Conservation (phyloP, 2,888 invertebrate species). For the Acronicta psi region DNA sequence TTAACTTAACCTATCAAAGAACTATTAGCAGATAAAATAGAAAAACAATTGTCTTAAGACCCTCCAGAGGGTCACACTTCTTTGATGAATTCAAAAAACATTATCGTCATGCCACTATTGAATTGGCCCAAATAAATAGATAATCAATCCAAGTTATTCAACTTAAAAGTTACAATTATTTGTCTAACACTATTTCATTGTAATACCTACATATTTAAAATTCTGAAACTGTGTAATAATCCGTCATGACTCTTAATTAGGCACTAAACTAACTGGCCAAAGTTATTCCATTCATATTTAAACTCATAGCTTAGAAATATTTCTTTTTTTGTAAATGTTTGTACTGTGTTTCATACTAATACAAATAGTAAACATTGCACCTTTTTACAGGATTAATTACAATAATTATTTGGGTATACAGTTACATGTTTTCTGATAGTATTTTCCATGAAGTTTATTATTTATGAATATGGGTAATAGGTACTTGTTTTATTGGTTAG, state of each 20-base stretch:
- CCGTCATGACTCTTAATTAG: background rate
- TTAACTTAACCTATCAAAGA: background rate
- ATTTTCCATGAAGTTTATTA: too few relatives aligned
- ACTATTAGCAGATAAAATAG: background rate
- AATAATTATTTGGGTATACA: too few relatives aligned
- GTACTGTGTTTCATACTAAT: background rate
- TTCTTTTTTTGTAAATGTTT: background rate
- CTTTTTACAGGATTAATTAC: too few relatives aligned
- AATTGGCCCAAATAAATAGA: background rate
- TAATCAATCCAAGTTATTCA: background rate
- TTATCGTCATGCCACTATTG: background rate
- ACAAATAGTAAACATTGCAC: too few relatives aligned
- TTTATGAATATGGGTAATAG: too few relatives aligned
- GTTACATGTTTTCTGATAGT: too few relatives aligned
- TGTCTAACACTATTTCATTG: background rate
- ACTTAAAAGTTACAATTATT: background rate
- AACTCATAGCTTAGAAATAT: background rate
- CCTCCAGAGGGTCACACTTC: too few relatives aligned
- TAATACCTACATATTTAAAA: background rate
- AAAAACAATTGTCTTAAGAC: too few relatives aligned
- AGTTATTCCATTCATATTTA: conserved; percentile 1
- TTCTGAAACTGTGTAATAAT: background rate
- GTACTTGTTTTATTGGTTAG: too few relatives aligned
- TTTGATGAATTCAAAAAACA: too few relatives aligned
- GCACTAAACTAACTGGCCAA: background rate